A percentile compares a stretch with the other conserved stretches of the same genome.
These are phyloP conservation scores for Brachyptera putata DNA, from an alignment of 2,888 invertebrate species.

Conservation along the genomic window DNA sequence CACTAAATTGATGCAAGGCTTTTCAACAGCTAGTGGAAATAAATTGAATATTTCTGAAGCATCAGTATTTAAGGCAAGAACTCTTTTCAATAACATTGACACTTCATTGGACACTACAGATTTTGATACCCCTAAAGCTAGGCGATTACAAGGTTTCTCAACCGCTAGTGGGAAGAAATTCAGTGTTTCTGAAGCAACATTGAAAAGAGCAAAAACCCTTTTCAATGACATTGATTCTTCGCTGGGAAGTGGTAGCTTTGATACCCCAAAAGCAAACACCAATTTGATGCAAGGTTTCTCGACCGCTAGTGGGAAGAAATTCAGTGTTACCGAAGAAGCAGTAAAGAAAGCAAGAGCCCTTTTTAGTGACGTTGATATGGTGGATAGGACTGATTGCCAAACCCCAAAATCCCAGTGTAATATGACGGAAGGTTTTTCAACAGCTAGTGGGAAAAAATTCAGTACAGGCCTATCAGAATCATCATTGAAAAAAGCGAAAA, in stretches of 20 bases:
- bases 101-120: constrained; percentile 36
- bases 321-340: constrained; percentile 37
- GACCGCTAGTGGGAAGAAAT: constrained; percentile 40
- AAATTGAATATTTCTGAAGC: constrained; percentile 37
- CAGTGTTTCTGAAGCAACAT: constrained; percentile 37
- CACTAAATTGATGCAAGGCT: constrained; percentile 33
- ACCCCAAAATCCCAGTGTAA: too few species aligned
- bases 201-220: constrained; percentile 25
- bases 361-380: constrained; percentile 38
- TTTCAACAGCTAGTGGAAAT: constrained; percentile 41
- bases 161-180: constrained; percentile 41
- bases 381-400: neutral
- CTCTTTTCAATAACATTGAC: constrained; percentile 36
- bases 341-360: constrained; percentile 25
- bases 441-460: too few species aligned
- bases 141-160: constrained; percentile 37
- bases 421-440: too few species aligned
- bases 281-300: constrained; percentile 38
- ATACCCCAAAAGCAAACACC: neutral
- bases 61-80: constrained; percentile 25
- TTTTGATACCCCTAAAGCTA: neutral
- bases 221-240: constrained; percentile 39
- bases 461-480: neutral
- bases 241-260: constrained; percentile 27
- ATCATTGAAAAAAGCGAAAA: too few species aligned